A percentile compares a stretch with the other conserved stretches of the same genome.
Evolutionary conservation across 1,140 invertebrate species (phyloP).

Genomic region (Zaprionus inermis): DNA sequence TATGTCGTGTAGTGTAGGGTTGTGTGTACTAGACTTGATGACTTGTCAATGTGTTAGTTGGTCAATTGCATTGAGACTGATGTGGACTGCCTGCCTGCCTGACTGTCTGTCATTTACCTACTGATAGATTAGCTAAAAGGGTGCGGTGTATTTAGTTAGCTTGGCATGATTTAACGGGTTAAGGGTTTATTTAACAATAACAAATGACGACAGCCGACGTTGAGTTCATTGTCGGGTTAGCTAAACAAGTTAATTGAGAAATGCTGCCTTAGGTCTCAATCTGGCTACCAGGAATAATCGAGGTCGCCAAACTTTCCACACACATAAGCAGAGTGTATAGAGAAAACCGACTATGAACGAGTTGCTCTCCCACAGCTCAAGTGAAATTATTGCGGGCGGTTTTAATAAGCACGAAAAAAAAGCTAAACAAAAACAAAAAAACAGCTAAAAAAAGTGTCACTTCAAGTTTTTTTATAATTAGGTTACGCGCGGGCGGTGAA

Average conservation of each 20-base stretch:
- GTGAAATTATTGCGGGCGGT: constrained; percentile 31
- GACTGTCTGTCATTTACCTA: constrained; percentile 13
- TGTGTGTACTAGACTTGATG: constrained; percentile 6
- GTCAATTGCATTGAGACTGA: constrained; percentile 3
- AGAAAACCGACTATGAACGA: not conserved
- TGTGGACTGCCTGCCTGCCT: not conserved
- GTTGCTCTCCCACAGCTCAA: constrained; percentile 9
- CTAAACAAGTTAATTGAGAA: constrained; percentile 8
- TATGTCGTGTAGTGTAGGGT: too few relatives aligned
- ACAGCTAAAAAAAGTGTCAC: constrained; percentile 53
- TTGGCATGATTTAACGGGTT: constrained; percentile 18
- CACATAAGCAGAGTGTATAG: too few relatives aligned
- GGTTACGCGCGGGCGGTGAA: constrained; percentile 66
- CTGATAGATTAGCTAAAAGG: constrained; percentile 39
- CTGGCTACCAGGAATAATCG: too few relatives aligned
- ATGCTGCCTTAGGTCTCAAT: too few relatives aligned
- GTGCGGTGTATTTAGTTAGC: constrained; percentile 8
- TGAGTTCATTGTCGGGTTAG: constrained; percentile 9
- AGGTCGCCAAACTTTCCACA: constrained; percentile 39
- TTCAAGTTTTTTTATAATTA: constrained; percentile 67
- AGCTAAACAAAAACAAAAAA: constrained; percentile 23
- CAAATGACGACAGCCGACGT: not conserved
- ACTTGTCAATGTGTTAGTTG: constrained; percentile 25
- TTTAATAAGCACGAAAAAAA: constrained; percentile 43
- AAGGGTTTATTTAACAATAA: constrained; percentile 22